Percentiles rank a stretch among this genome's conserved stretches.
phyloP scores from a whole-genome alignment of 2,113 vertebrate species.

The Halichoerus grypus region DNA sequence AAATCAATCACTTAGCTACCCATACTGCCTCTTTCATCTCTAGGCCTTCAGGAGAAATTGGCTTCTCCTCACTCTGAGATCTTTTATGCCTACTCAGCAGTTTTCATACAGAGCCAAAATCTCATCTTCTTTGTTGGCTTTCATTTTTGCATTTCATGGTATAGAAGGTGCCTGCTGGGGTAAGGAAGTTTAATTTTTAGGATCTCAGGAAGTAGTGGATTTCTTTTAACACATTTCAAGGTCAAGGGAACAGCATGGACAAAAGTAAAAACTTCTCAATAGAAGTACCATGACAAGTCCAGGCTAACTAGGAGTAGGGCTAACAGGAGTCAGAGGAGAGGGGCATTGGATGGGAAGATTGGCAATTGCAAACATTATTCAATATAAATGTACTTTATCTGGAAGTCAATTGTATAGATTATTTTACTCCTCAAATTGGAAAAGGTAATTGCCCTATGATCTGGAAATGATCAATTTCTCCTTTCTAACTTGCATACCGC shows the following conservation, averaged over 20 bases:
- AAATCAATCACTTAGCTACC: background rate
- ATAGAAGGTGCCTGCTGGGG: background rate
- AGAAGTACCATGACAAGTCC: background rate
- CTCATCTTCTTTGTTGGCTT: background rate
- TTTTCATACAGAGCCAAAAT: background rate
- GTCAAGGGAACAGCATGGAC: background rate
- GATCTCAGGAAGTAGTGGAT: background rate
- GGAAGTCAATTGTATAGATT: background rate
- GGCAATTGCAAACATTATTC: background rate
- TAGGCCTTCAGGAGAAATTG: background rate
- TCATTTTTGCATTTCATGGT: slow-evolving; percentile 2
- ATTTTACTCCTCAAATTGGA: background rate
- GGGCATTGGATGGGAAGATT: background rate
- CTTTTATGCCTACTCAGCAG: background rate
- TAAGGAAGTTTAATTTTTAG: slow-evolving; percentile 14
- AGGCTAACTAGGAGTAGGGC: background rate
- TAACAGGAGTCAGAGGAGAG: background rate
- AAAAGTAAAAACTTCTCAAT: background rate
- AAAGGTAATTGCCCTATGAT: slow-evolving; percentile 35
- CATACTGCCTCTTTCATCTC: too few species aligned
- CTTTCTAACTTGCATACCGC: background rate
- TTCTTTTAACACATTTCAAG: background rate
- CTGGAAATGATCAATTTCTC: background rate
- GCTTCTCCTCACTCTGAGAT: background rate
- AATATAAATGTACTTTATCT: background rate